A percentile compares a stretch with the other conserved stretches of the same genome.
Evolutionary conservation across 1,140 invertebrate species (phyloP).

Genomic region (Drosophila sp.): DNA sequence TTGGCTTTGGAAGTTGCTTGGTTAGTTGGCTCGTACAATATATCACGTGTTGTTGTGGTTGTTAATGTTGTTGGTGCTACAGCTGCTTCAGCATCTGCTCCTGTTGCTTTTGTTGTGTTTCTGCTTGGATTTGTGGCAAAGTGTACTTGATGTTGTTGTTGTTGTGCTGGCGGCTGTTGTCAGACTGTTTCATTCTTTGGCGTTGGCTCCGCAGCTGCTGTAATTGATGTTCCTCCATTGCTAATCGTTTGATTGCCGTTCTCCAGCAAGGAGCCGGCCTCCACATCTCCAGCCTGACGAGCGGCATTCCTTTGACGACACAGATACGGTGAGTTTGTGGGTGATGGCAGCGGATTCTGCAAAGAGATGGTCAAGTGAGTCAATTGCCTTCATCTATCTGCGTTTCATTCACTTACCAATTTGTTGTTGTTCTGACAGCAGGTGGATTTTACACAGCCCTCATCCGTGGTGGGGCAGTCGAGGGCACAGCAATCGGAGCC

Average conservation of each 20-base stretch:
- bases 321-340: constrained; percentile 91
- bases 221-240: constrained; percentile 17
- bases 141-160: constrained; percentile 59
- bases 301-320: constrained; percentile 89
- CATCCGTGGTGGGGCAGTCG: constrained; percentile 93
- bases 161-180: constrained; percentile 62
- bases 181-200: constrained; percentile 77
- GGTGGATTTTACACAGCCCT: constrained; percentile 92
- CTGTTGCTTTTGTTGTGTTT: constrained; percentile 23
- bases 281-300: constrained; percentile 81
- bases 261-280: constrained; percentile 79
- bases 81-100: constrained; percentile 33
- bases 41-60: constrained; percentile 67
- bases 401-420: constrained; percentile 48
- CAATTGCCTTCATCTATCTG: neutral
- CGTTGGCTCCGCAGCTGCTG: constrained; percentile 47
- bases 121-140: constrained; percentile 59
- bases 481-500: constrained; percentile 90
- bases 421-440: constrained; percentile 88
- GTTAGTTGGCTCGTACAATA: constrained; percentile 66
- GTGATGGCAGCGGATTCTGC: constrained; percentile 89
- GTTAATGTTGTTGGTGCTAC: constrained; percentile 38
- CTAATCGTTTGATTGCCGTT: constrained; percentile 37
- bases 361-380: constrained; percentile 20
- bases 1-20: constrained; percentile 63